Percentiles rank a stretch among this genome's conserved stretches.
phyloP scores from a whole-genome alignment of 2,113 vertebrate genomes.

The Martes martes region DNA sequence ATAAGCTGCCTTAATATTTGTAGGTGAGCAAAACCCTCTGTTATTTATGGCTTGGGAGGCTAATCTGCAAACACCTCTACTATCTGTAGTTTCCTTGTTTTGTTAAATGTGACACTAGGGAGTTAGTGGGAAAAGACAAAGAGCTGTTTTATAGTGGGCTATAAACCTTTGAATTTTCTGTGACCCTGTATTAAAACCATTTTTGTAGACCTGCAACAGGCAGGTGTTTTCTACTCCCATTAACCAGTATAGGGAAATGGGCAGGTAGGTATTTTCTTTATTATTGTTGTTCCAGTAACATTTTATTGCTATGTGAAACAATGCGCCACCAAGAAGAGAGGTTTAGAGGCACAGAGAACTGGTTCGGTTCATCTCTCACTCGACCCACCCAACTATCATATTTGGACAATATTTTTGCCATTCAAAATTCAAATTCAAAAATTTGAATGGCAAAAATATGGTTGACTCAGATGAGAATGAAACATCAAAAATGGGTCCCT shows the following conservation, averaged over 20 bases:
- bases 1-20: constrained; percentile 83
- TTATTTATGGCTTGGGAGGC: constrained; percentile 86
- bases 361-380: background rate
- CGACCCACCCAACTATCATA: background rate
- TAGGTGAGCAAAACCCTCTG: constrained; percentile 82
- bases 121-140: constrained; percentile 84
- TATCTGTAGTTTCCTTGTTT: constrained; percentile 86
- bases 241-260: constrained; percentile 52
- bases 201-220: constrained; percentile 39
- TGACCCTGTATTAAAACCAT: constrained; percentile 78
- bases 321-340: background rate
- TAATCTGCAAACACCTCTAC: constrained; percentile 84
- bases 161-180: constrained; percentile 81
- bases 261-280: constrained; percentile 30
- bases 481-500: background rate
- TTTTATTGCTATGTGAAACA: constrained; percentile 55
- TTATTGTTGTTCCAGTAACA: background rate
- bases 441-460: background rate
- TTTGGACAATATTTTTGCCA: constrained; percentile 39
- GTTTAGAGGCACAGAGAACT: background rate
- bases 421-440: background rate
- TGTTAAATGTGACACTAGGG: constrained; percentile 81
- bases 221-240: constrained; percentile 68
- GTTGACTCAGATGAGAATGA: background rate
- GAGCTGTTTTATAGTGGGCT: constrained; percentile 81